phyloP scores from a whole-genome alignment of 37 sponge, comb jelly and placozoan genomes.

The Ephydatia muelleri region DNA sequence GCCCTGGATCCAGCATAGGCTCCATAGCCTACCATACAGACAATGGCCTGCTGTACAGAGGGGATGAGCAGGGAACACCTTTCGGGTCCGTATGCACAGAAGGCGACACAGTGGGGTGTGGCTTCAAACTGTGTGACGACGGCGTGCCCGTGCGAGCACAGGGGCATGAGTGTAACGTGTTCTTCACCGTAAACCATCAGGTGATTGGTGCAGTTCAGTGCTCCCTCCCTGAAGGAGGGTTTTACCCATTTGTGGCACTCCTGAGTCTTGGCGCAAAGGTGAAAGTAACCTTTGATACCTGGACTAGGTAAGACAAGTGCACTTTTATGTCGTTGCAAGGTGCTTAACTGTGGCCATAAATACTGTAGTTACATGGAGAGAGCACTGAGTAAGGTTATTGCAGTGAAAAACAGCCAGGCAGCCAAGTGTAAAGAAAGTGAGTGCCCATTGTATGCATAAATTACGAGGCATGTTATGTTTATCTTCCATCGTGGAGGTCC shows the following conservation, averaged over 20 bases:
- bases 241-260: slow-evolving; percentile 83
- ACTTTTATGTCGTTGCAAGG: not conserved
- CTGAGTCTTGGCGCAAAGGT: slow-evolving; percentile 65
- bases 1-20: slow-evolving; percentile 78
- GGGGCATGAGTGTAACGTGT: slow-evolving; percentile 41
- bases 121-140: slow-evolving; percentile 39
- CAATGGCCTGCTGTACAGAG: slow-evolving; percentile 70
- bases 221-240: slow-evolving; percentile 71
- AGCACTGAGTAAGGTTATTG: not conserved
- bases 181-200: slow-evolving; percentile 80
- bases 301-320: slow-evolving; percentile 45
- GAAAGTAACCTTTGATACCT: slow-evolving; percentile 49
- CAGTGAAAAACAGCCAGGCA: not conserved
- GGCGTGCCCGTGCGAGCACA: not conserved
- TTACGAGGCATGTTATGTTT: not conserved
- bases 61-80: slow-evolving; percentile 49
- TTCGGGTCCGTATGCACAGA: slow-evolving; percentile 69
- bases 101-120: slow-evolving; percentile 83
- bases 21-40: slow-evolving; percentile 80
- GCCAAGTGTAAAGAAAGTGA: not conserved
- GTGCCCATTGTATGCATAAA: not conserved
- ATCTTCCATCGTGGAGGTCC: not conserved
- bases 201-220: slow-evolving; percentile 71
- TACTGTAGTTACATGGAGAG: not conserved
- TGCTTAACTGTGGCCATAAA: not conserved